Base-by-base conservation (phyloP, 2,888 invertebrate species). In the Agriopis leucophaearia region DNA sequence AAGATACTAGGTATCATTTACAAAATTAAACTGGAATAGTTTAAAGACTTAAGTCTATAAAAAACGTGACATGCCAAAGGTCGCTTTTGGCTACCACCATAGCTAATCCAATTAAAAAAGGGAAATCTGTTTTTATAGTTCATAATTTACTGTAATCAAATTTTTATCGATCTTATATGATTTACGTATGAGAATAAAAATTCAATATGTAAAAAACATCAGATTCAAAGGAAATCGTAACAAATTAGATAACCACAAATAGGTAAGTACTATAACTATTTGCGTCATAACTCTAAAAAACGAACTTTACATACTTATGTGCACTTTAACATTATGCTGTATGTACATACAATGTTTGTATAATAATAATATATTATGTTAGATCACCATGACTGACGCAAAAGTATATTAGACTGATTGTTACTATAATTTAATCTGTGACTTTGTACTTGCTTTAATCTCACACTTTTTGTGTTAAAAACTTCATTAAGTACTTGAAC, bases 341-440 rank as follows among this genome's bases (percentile, higher is more conserved):
- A 40, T 13, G 6, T 55, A 45, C 45, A 9, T 57, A 55, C 48
- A 27, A 57, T 67, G 48, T 63, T 67, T 63, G 62, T 57, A 58
- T 54, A 59, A 45, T 48, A 55, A 56, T 61, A 62, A 27, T 27
- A 27, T 27, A 27, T 27, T 27, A 27, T 54, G 54, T 59, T 58
- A 50, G 52, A 63, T 63, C 63, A 67, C 55, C 58, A 50, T 59
- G 67, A 67, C 67, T 57, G 48, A 18, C 40, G 45, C 18, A 57
- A 59, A 18, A 52, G 8, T 16, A 48, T 42, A 54, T 54, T 52
- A 42, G 40, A 51, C 8, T 47, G n/a, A 0, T 8, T 1, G 55
- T 18, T 18, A 40, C 54, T 54, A 12, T 18, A 1, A 8, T 13
- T 0, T 42, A 55, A 18, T 18, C 55, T 40, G 55, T 55, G 15